These are phyloP conservation scores for Megalopta genalis DNA, from an alignment of 1,140 invertebrate species.

Conservation along the genomic window DNA sequence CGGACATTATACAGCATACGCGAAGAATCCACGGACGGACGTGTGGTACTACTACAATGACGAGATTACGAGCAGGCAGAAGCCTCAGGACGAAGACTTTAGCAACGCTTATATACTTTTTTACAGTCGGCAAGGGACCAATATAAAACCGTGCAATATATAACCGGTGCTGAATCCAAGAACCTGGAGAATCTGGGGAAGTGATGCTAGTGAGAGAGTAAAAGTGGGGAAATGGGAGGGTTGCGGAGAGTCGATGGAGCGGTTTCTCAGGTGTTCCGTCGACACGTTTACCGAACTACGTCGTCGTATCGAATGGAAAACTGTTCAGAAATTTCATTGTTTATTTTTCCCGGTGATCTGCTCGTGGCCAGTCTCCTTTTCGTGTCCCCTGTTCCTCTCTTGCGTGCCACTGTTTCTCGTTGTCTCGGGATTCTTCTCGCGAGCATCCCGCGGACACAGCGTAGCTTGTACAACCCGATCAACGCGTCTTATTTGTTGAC, in stretches of 20 bases:
- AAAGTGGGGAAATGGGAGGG: constrained; percentile 23
- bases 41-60: constrained; percentile 88
- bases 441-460: not conserved
- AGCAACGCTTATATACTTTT: constrained; percentile 86
- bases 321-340: constrained; percentile 20
- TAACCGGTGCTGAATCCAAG: constrained; percentile 64
- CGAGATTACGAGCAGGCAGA: constrained; percentile 82
- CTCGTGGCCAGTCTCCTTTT: constrained; percentile 17
- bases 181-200: constrained; percentile 42
- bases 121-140: constrained; percentile 83
- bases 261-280: constrained; percentile 21
- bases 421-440: not conserved
- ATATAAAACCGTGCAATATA: constrained; percentile 78
- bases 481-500: not conserved
- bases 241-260: constrained; percentile 3
- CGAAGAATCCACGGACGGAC: constrained; percentile 83
- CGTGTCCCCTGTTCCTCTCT: constrained; percentile 9
- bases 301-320: constrained; percentile 19
- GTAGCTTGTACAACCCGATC: not conserved
- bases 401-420: not conserved
- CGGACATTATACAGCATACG: constrained; percentile 87
- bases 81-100: constrained; percentile 84
- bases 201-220: constrained; percentile 34
- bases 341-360: constrained; percentile 28
- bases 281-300: not conserved